Percentiles rank a stretch among this genome's conserved stretches.
These are phyloP conservation scores for Nasalis larvatus DNA, from an alignment of 2,113 vertebrate species.

Conservation along the genomic window DNA sequence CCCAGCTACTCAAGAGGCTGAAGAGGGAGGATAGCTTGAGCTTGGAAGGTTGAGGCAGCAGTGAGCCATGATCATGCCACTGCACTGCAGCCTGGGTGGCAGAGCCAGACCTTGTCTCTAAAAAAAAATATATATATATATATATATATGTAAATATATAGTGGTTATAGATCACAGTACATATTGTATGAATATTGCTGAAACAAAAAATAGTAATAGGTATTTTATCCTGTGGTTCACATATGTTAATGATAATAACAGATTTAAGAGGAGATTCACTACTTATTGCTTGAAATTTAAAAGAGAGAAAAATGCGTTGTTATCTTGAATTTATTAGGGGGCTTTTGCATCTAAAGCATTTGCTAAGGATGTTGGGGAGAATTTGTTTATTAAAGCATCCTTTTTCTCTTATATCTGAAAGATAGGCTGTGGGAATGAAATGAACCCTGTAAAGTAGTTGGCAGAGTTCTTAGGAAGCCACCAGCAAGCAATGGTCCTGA, in stretches of 20 bases:
- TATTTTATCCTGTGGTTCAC: not conserved
- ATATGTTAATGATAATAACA: not conserved
- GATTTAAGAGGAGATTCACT: not conserved
- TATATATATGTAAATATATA: not conserved
- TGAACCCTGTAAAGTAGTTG: not conserved
- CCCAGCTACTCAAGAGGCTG: too few relatives aligned
- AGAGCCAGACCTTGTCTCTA: too few relatives aligned
- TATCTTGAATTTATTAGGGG: not conserved
- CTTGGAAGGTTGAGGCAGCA: too few relatives aligned
- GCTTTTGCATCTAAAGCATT: not conserved
- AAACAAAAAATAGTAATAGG: not conserved
- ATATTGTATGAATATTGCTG: not conserved
- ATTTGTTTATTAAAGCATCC: not conserved
- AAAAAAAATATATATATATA: not conserved
- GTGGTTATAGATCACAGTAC: not conserved
- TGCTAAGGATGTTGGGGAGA: not conserved
- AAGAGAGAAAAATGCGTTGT: not conserved
- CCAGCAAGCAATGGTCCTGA: not conserved
- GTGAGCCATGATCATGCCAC: too few relatives aligned
- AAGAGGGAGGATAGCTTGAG: too few relatives aligned
- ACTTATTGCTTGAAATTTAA: conserved; percentile 11
- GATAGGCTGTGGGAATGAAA: not conserved
- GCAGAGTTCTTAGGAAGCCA: not conserved
- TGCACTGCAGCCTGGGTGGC: too few relatives aligned
- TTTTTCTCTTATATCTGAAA: not conserved